Base-by-base conservation (phyloP, 2,113 vertebrate species). In the Panthera leo region DNA sequence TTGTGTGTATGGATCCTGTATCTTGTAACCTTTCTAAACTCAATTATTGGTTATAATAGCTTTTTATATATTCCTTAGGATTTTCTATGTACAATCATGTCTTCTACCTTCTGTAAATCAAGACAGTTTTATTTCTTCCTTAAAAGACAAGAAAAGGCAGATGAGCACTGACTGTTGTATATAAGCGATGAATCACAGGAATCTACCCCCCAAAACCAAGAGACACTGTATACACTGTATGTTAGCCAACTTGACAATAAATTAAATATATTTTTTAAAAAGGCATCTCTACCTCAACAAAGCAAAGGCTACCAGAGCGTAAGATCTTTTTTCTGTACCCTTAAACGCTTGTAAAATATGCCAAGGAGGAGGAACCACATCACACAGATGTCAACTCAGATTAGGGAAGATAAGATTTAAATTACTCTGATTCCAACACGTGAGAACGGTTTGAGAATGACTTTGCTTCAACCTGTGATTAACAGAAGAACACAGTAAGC, bases 391-490 rank as follows among this genome's bases (percentile, higher is more conserved):
- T 82, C 79, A 93, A 85, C 29, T 68, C 68, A 76, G 85, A 85
- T 92, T 36, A 85, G 39, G n/a, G 53, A 89, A 90, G 89, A 82
- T 55, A 45, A 76, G 78, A 92, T 67, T 29, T 61, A 83, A 91
- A 51, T 73, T 42, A 51, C 71, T 90, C 79, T 85, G 86, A 68
- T 86, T 89, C 96, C 21, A 75, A 84, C 34, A 75, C 2, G 0
- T 53, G 61, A 95, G 79, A 91, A 86, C 34, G 68, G 36, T 39
- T 85, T 85, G 85, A 95, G 55, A 85, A 97, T 86, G 51, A 88
- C 42, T 88, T n/a, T 45, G 48, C 71, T 89, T 94, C 83, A 55
- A 63, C n/a, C 53, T 13, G 51, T 76, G 88, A 83, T 68, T 39
- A 94, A 63, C 53, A 90, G 67, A 82, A 85, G 84, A 89, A 53